Percentiles rank a stretch among this genome's conserved stretches.
These are phyloP conservation scores for Uropsilus gracilis DNA, from an alignment of 2,113 vertebrate genomes.

Conservation along the genomic window DNA sequence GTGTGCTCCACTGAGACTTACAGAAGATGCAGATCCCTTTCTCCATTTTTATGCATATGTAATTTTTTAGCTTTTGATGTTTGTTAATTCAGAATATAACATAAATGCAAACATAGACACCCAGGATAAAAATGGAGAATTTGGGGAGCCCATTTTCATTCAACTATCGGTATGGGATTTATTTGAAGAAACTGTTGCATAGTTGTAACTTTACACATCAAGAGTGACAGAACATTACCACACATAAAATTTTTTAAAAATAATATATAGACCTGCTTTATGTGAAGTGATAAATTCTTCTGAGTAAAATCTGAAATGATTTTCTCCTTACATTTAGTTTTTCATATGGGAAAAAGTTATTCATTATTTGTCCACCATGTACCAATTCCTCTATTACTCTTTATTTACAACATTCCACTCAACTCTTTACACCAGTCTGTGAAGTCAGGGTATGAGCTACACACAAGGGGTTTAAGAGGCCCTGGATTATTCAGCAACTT, in stretches of 20 bases:
- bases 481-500: neutral
- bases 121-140: slow-evolving; percentile 76
- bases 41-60: slow-evolving; percentile 73
- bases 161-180: slow-evolving; percentile 58
- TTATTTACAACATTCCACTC: neutral
- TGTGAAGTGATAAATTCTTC: slow-evolving; percentile 4
- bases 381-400: neutral
- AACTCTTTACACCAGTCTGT: neutral
- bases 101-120: slow-evolving; percentile 64
- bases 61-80: slow-evolving; percentile 79
- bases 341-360: neutral
- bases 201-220: slow-evolving; percentile 12
- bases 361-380: neutral
- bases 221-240: neutral
- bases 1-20: slow-evolving; percentile 51
- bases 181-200: neutral
- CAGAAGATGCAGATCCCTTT: slow-evolving; percentile 46
- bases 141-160: slow-evolving; percentile 66
- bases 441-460: neutral
- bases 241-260: neutral
- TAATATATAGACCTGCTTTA: neutral
- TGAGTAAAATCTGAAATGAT: slow-evolving; percentile 6
- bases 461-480: neutral
- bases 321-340: neutral
- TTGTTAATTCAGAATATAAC: slow-evolving; percentile 71